These are phyloP conservation scores for Sebastes dallii DNA, from an alignment of 2,797 vertebrate genomes.

Conservation along the genomic window DNA sequence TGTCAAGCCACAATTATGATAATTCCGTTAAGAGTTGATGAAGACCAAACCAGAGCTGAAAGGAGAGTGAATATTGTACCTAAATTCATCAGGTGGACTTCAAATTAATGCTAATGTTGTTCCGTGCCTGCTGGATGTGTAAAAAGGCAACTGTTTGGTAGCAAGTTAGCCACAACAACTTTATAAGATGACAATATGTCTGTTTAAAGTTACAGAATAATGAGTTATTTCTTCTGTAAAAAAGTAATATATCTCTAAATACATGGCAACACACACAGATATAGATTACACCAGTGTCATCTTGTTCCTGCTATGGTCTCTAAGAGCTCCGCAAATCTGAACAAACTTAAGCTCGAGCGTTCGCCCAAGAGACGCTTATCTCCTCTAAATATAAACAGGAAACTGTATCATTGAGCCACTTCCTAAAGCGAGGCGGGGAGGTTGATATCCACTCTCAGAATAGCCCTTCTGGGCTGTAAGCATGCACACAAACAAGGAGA, in stretches of 20 bases:
- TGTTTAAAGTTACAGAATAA: background rate
- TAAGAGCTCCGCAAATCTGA: conserved; percentile 3
- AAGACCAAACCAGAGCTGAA: too few relatives aligned
- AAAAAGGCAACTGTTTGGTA: too few relatives aligned
- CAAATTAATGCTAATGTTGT: too few relatives aligned
- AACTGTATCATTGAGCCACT: conserved; percentile 49
- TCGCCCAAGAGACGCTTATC: conserved; percentile 39
- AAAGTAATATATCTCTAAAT: background rate
- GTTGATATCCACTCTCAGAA: conserved; percentile 39
- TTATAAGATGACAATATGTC: too few relatives aligned
- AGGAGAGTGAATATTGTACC: too few relatives aligned
- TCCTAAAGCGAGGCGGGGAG: conserved; percentile 34
- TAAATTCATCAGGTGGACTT: too few relatives aligned
- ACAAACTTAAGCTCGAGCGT: background rate
- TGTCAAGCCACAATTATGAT: too few relatives aligned
- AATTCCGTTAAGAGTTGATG: too few relatives aligned
- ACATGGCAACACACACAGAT: background rate
- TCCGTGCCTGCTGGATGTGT: too few relatives aligned
- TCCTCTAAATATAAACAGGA: conserved; percentile 64
- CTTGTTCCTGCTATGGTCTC: background rate
- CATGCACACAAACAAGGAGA: conserved; percentile 23
- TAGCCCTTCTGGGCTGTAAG: conserved; percentile 20
- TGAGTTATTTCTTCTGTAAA: background rate
- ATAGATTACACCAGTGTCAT: background rate
- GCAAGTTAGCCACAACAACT: too few relatives aligned